Percentiles rank a stretch among this genome's conserved stretches.
Evolutionary conservation across 2,888 invertebrate species (phyloP).

Genomic region (Drosophila neotestacea): DNA sequence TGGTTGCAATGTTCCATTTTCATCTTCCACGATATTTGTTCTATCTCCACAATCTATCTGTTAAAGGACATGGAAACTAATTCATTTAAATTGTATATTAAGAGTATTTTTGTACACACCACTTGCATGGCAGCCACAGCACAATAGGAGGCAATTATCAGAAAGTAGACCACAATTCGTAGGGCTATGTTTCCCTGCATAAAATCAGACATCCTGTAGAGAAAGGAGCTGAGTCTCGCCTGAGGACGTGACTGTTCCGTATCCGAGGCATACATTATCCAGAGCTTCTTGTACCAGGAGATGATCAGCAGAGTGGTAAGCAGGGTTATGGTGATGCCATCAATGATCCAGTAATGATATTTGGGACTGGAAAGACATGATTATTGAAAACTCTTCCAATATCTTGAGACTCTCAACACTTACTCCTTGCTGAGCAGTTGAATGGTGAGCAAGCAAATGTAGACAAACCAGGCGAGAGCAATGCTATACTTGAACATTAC

Average conservation of each 20-base stretch:
- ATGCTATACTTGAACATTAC: slow-evolving; percentile 94
- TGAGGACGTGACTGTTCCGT: slow-evolving; percentile 84
- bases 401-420: slow-evolving; percentile 27
- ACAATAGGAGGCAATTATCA: slow-evolving; percentile 88
- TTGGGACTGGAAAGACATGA: slow-evolving; percentile 22
- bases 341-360: slow-evolving; percentile 85
- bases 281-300: slow-evolving; percentile 91
- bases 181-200: slow-evolving; percentile 88
- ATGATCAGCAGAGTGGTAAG: slow-evolving; percentile 88
- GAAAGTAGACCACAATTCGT: slow-evolving; percentile 89
- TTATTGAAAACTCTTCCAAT: too few relatives aligned
- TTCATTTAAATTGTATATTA: not conserved
- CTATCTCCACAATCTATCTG: not conserved
- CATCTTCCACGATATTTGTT: not conserved
- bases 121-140: slow-evolving; percentile 83
- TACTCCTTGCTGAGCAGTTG: slow-evolving; percentile 87
- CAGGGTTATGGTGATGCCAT: slow-evolving; percentile 85
- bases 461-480: slow-evolving; percentile 87
- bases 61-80: not conserved
- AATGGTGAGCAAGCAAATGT: slow-evolving; percentile 87
- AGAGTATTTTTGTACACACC: slow-evolving; percentile 38
- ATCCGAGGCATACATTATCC: slow-evolving; percentile 86
- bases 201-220: slow-evolving; percentile 88
- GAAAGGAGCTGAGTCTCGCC: slow-evolving; percentile 86
- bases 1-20: not conserved